A percentile compares a stretch with the other conserved stretches of the same genome.
phyloP scores from a whole-genome alignment of 2,888 invertebrate genomes.

The Rhagium mordax region DNA sequence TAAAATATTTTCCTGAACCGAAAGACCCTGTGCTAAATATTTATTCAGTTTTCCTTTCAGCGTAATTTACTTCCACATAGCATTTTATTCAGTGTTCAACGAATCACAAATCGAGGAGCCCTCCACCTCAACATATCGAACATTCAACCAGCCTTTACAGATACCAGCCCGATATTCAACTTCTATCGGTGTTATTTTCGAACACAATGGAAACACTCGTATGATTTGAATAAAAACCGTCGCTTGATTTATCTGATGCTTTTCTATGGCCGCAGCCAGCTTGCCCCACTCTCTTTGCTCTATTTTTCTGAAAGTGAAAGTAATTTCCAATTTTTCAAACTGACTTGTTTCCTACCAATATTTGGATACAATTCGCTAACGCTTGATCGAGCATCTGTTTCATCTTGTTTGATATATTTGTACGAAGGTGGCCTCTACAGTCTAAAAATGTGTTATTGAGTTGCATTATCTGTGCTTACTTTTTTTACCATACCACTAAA shows the following conservation, averaged over 20 bases:
- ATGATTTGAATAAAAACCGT: slow-evolving; percentile 63
- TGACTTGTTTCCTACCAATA: slow-evolving; percentile 1
- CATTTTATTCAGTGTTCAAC: slow-evolving; percentile 52
- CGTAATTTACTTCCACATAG: slow-evolving; percentile 16
- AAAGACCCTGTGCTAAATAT: not conserved
- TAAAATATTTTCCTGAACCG: not conserved
- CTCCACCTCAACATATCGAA: slow-evolving; percentile 59
- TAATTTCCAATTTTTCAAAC: slow-evolving; percentile 45
- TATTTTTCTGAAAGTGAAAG: slow-evolving; percentile 33
- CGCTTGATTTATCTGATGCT: slow-evolving; percentile 60
- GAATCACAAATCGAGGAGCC: slow-evolving; percentile 58
- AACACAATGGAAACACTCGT: slow-evolving; percentile 60
- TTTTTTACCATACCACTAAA: too few relatives aligned
- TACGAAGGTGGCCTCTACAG: not conserved
- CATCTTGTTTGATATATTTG: too few relatives aligned
- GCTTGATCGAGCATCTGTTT: not conserved
- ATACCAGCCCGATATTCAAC: slow-evolving; percentile 58
- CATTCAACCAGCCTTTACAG: slow-evolving; percentile 56
- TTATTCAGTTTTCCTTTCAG: not conserved
- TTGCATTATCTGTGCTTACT: too few relatives aligned
- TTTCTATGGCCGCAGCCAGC: slow-evolving; percentile 39
- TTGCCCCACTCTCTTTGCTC: slow-evolving; percentile 28
- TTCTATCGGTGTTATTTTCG: slow-evolving; percentile 60
- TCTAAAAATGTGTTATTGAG: not conserved
- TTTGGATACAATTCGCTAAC: slow-evolving; percentile 16